Evolutionary conservation across 2,888 invertebrate species (phyloP), one percentile per base, ranked within the genome.

Genomic region (Lasiommata megera): DNA sequence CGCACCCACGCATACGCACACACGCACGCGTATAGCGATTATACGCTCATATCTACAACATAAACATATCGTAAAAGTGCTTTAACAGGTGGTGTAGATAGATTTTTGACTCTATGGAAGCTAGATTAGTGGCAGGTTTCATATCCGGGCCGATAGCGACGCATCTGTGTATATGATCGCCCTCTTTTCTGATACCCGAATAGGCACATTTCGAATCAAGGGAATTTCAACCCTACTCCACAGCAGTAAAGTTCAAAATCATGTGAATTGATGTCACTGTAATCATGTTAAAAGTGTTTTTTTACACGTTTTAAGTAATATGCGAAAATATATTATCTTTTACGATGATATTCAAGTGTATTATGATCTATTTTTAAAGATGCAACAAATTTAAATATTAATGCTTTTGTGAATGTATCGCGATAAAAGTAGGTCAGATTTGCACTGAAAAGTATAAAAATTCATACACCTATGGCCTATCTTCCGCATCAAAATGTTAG

Each of bases 111-210:
- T 58, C 60, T 58, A 48, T 58, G 53, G 29, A 18, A 17, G 47
- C 60, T 62, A 69, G 68, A 71, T 71, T 69, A 68, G 68, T 61
- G 61, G 52, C 58, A 58, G 60, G 59, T 63, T 59, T 67, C 68
- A 65, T 67, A 68, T 65, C 66, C 63, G 66, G 48, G 38, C 64
- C 63, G 58, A 62, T 63, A 62, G 58, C 58, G 58, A 28, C 60
- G 54, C 62, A 63, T 64, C 53, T 64, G 57, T 54, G n/a, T 44
- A 48, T 57, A 57, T 58, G 38, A 60, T 57, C 50, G 58, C 36
- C 54, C 54, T 50, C 60, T 54, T 51, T 60, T 36, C 43, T 44
- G 53, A 23, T 36, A 41, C 31, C 23, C 48, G 6, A 48, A 48
- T 31, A 34, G 1, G 9, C 2, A 18, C 14, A 41, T 18, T n/a